Base-by-base conservation (phyloP, 2,888 invertebrate species). In the Hirtodrosophila confusa region DNA sequence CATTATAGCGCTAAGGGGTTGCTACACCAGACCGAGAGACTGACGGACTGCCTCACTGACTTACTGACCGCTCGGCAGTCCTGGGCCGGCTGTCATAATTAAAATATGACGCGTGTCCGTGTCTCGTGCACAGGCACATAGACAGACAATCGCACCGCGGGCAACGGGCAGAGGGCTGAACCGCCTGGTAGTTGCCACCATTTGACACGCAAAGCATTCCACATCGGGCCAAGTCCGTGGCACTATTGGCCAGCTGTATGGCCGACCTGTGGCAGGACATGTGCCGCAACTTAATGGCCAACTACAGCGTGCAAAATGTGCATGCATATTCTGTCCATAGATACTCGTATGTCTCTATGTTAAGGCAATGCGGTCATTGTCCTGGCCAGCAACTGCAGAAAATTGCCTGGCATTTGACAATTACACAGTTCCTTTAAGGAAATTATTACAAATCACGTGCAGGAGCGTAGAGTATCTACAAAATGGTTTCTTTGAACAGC, bases 51-150 rank as follows among this genome's bases (percentile, higher is more conserved):
- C 29, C 54, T 58, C 56, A 50, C 50, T 37, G 55, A 67, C 75
- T 76, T 41, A 55, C 76, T 66, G 69, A 73, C 69, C 64, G 67
- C 36, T 72, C 58, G 49, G 36, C 75, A 36, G 51, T 40, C 41
- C 55, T 36, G 24, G 61, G 60, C 72, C 80, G 84, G 86, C 85
- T 86, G 85, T 86, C 85, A 86, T 86, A 86, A 86, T 86, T 86
- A 86, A 86, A 86, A 86, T 86, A 86, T 86, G 85, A 86, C 86
- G 85, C 85, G 85, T 86, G 85, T 80, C 82, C 61, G 39, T 58
- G 84, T 86, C 82, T 79, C 75, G 73, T 71, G 69, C 66, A 27
- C 27, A 27, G 27, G 6, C 27, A 4, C 27, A 27, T 0, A 31
- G 31, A 55, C 65, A 57, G 60, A 86, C 78, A 84, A 85, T 82